Conservation (phyloP, 2,888 invertebrate species). For the Tholera decimalis region DNA sequence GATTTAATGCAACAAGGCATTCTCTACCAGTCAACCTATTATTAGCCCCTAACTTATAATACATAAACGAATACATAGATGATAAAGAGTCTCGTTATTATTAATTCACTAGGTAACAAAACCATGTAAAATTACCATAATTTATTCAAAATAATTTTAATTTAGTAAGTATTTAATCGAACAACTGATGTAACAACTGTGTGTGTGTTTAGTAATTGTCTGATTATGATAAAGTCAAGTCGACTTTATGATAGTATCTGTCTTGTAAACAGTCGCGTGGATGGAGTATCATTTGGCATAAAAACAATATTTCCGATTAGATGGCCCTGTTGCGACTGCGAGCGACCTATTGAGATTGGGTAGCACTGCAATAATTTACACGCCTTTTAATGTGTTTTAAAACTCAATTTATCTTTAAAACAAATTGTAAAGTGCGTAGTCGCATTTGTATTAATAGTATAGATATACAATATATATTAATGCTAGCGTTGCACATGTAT, state of each 20-base stretch:
- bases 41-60: not conserved
- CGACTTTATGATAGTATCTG: slow-evolving; percentile 20
- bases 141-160: slow-evolving; percentile 20
- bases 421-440: too few species aligned
- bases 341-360: too few species aligned
- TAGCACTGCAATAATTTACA: too few species aligned
- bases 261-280: slow-evolving; percentile 27
- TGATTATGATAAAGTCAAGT: slow-evolving; percentile 30
- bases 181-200: slow-evolving; percentile 10
- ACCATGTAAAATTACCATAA: not conserved
- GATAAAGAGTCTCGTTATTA: not conserved
- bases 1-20: too few species aligned
- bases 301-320: slow-evolving; percentile 1
- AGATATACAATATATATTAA: too few species aligned
- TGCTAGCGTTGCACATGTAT: too few species aligned
- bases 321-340: not conserved
- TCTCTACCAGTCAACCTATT: too few species aligned
- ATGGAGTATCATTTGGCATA: slow-evolving; percentile 11
- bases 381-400: too few species aligned
- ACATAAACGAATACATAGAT: not conserved
- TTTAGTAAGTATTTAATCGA: slow-evolving; percentile 10
- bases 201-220: slow-evolving; percentile 50
- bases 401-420: too few species aligned
- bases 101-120: slow-evolving; percentile 2
- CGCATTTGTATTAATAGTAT: too few species aligned